A percentile compares a stretch with the other conserved stretches of the same genome.
Conservation (phyloP, 1,140 invertebrate genomes). For the Lordiphosa clarofinis region DNA sequence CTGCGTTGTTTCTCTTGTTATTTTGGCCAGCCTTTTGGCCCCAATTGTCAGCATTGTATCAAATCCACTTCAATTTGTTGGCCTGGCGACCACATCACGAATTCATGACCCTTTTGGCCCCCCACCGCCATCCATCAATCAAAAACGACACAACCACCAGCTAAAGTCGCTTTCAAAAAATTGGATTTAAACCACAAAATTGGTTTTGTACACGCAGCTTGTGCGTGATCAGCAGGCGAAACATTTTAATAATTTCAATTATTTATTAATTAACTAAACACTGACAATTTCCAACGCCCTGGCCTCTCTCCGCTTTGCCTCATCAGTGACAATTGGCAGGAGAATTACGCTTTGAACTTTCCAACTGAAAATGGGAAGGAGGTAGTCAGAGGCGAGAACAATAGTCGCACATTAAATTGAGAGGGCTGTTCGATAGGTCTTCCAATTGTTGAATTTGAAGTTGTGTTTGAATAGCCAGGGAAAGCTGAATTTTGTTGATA, state of each 20-base stretch:
- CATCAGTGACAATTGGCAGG: constrained; percentile 41
- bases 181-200: constrained; percentile 40
- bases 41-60: constrained; percentile 21
- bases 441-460: no score
- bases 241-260: constrained; percentile 70
- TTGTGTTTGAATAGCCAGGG: no score
- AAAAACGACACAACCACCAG: constrained; percentile 34
- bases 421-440: constrained; percentile 7
- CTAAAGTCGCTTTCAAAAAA: constrained; percentile 33
- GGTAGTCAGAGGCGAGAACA: constrained; percentile 1
- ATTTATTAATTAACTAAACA: constrained; percentile 65
- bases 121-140: constrained; percentile 59
- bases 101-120: constrained; percentile 56
- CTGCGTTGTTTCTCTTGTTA: constrained; percentile 9
- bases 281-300: constrained; percentile 17
- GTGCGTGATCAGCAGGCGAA: constrained; percentile 52
- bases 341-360: constrained; percentile 50
- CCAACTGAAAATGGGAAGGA: neutral
- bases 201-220: constrained; percentile 51
- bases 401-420: constrained; percentile 41
- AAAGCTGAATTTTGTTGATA: no score
- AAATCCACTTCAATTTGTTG: constrained; percentile 71
- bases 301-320: neutral
- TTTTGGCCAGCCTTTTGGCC: constrained; percentile 8
- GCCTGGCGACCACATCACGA: constrained; percentile 61